Evolutionary conservation across 1,140 invertebrate species (phyloP).

Genomic region (Habropoda laboriosa): DNA sequence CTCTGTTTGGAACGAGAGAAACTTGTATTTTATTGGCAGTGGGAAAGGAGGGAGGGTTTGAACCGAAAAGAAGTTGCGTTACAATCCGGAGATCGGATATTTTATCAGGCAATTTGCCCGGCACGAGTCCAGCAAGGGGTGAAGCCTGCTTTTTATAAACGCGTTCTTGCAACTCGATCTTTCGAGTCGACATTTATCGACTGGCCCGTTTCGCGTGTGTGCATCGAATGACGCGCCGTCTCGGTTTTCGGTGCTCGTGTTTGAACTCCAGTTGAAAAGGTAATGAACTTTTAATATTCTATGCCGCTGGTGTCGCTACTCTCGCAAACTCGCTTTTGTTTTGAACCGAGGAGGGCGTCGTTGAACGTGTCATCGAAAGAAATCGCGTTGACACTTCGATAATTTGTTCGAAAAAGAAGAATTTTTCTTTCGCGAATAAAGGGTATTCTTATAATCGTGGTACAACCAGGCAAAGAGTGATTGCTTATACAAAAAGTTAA

Average conservation of each 20-base stretch:
- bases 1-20: neutral
- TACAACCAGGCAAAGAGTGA: no score
- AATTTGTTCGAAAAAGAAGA: no score
- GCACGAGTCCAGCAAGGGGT: no score
- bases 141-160: neutral
- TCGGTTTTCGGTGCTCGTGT: neutral
- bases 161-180: neutral
- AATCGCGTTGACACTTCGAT: no score
- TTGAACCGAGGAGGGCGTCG: neutral
- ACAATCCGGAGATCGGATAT: neutral
- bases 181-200: neutral
- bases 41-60: no score
- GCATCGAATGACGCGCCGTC: neutral
- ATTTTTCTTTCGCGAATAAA: no score
- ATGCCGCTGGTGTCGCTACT: neutral
- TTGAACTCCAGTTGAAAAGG: neutral
- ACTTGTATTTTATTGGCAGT: neutral
- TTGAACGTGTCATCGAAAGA: neutral
- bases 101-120: neutral
- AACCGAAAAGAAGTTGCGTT: neutral
- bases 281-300: slow-evolving; percentile 24
- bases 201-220: neutral
- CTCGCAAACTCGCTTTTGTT: slow-evolving; percentile 12
- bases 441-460: no score
- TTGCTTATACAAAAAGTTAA: no score